Conservation (phyloP, 1,140 invertebrate species). For the Diabrotica virgifera region DNA sequence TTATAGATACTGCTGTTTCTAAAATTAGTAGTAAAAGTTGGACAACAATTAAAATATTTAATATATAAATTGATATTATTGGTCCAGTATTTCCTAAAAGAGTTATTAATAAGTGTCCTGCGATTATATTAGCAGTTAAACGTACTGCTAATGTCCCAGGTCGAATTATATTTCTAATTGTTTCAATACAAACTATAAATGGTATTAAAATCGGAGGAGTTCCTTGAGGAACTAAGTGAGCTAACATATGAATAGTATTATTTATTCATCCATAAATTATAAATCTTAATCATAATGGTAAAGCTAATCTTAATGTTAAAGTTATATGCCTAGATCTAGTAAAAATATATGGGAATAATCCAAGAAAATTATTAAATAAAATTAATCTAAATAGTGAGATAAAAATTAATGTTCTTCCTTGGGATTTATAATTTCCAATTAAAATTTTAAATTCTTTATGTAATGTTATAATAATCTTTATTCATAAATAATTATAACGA, state of each 20-base stretch:
- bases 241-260: slow-evolving; percentile 56
- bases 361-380: slow-evolving; percentile 62
- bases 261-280: slow-evolving; percentile 59
- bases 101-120: slow-evolving; percentile 58
- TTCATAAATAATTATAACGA: slow-evolving; percentile 50
- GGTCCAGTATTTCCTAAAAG: slow-evolving; percentile 50
- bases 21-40: slow-evolving; percentile 53
- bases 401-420: slow-evolving; percentile 53
- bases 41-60: slow-evolving; percentile 47
- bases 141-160: slow-evolving; percentile 62
- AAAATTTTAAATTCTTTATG: slow-evolving; percentile 56
- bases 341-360: slow-evolving; percentile 67
- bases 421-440: slow-evolving; percentile 44
- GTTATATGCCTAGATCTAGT: slow-evolving; percentile 58
- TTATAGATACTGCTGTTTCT: slow-evolving; percentile 38
- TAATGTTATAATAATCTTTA: slow-evolving; percentile 48
- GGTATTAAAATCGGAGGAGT: slow-evolving; percentile 56
- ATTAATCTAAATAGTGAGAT: slow-evolving; percentile 55
- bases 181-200: slow-evolving; percentile 59
- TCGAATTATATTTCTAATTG: slow-evolving; percentile 61
- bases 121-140: slow-evolving; percentile 67
- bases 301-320: slow-evolving; percentile 53
- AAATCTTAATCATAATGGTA: slow-evolving; percentile 60
- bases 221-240: slow-evolving; percentile 59
- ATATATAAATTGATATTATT: slow-evolving; percentile 38